A percentile compares a stretch with the other conserved stretches of the same genome.
phyloP scores from a whole-genome alignment of 30 jellyfish, hydroid and myxozoan species.

The Pseudorhiza aurosa region DNA sequence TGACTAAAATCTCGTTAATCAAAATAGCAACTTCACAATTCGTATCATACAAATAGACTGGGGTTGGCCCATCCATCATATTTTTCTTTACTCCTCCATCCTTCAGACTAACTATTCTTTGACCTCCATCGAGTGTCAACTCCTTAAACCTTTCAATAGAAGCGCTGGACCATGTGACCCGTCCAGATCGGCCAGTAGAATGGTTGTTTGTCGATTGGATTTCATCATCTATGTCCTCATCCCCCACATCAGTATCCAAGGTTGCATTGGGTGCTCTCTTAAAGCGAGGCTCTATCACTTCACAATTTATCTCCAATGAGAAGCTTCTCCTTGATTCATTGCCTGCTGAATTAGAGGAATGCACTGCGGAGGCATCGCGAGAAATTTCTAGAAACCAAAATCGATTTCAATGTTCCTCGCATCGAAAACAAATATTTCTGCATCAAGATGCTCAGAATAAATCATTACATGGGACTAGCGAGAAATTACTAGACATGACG shows the following conservation, averaged over 20 bases:
- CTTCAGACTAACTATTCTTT: conserved; percentile 76
- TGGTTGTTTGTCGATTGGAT: neutral
- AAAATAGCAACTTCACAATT: conserved; percentile 63
- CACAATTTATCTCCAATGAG: neutral
- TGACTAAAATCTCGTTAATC: conserved; percentile 79
- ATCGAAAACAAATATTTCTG: too few relatives aligned
- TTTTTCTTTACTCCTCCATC: conserved; percentile 9
- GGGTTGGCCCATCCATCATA: conserved; percentile 57
- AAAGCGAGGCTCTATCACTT: neutral
- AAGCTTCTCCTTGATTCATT: neutral
- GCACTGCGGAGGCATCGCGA: conserved; percentile 31
- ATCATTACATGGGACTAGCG: too few relatives aligned
- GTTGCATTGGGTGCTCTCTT: neutral
- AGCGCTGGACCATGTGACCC: conserved; percentile 61
- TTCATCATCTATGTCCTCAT: conserved; percentile 37
- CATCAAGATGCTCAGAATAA: too few relatives aligned
- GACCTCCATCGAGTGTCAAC: conserved; percentile 67
- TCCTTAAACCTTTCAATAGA: conserved; percentile 40
- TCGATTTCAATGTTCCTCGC: too few relatives aligned
- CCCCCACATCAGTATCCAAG: conserved; percentile 66
- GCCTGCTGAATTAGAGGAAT: conserved; percentile 12
- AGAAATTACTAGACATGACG: too few relatives aligned
- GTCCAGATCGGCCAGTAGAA: neutral
- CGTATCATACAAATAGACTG: conserved; percentile 83
- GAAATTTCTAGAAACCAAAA: too few relatives aligned